A percentile compares a stretch with the other conserved stretches of the same genome.
These are phyloP conservation scores for Phymorhynchus buccinoides DNA, from an alignment of 1,140 invertebrate species.

Conservation along the genomic window DNA sequence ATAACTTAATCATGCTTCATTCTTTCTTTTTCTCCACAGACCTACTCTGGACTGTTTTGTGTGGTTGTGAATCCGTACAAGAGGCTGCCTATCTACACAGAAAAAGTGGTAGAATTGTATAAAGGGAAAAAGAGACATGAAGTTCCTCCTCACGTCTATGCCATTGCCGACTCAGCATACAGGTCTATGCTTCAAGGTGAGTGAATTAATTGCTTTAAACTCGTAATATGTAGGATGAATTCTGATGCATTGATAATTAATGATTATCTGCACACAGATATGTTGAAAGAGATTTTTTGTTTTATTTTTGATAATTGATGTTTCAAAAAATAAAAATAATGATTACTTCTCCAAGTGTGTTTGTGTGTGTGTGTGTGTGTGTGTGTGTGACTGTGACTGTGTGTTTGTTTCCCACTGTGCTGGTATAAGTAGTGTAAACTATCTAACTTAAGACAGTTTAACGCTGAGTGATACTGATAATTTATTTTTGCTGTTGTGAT, in stretches of 20 bases:
- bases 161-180: conserved; percentile 98
- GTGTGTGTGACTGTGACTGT: not conserved
- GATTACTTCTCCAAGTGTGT: no score
- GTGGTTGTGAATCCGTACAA: conserved; percentile 99
- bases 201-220: not conserved
- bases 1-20: conserved; percentile 27
- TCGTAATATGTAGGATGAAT: no score
- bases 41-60: conserved; percentile 98
- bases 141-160: conserved; percentile 99
- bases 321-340: no score
- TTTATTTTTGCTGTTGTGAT: no score
- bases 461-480: no score
- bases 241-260: no score
- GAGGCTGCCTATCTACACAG: conserved; percentile 98
- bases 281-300: no score
- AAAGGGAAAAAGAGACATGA: conserved; percentile 99
- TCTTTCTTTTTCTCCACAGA: conserved; percentile 80
- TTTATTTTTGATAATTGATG: no score
- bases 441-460: no score
- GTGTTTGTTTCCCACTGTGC: no score
- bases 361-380: not conserved
- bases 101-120: conserved; percentile 99
- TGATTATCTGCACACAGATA: no score
- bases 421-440: no score
- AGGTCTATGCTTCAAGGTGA: conserved; percentile 98